Conservation (phyloP, 2,113 vertebrate genomes). For the Rousettus leschenaultii region DNA sequence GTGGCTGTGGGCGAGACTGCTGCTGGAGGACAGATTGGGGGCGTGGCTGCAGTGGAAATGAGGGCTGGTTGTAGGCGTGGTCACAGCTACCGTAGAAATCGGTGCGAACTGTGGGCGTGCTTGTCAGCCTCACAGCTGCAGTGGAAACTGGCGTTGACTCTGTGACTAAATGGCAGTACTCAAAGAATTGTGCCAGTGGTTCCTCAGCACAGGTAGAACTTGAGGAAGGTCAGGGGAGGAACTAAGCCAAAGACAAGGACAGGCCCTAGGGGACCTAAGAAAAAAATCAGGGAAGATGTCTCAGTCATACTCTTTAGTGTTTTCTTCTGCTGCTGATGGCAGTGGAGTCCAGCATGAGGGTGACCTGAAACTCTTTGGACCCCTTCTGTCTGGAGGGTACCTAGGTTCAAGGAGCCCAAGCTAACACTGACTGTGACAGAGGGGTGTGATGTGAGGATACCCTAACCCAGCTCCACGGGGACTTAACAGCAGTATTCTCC, state of each 20-base stretch:
- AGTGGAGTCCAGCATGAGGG: neutral
- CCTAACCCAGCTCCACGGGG: no score
- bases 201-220: neutral
- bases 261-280: neutral
- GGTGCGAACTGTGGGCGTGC: neutral
- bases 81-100: neutral
- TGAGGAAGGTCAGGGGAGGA: neutral
- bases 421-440: neutral
- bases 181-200: neutral
- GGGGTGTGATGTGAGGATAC: neutral
- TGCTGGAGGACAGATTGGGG: neutral
- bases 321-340: neutral
- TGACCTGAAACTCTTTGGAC: neutral
- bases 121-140: neutral
- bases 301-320: neutral
- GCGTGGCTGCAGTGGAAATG: no score
- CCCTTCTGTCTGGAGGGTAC: neutral
- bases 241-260: neutral
- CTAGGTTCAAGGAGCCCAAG: neutral
- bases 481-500: neutral
- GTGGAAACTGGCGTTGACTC: neutral
- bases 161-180: neutral
- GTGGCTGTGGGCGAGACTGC: neutral
- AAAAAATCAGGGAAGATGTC: neutral
- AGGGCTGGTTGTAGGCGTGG: no score